Conservation (phyloP, 2,113 vertebrate genomes). For the Helogale parvula region DNA sequence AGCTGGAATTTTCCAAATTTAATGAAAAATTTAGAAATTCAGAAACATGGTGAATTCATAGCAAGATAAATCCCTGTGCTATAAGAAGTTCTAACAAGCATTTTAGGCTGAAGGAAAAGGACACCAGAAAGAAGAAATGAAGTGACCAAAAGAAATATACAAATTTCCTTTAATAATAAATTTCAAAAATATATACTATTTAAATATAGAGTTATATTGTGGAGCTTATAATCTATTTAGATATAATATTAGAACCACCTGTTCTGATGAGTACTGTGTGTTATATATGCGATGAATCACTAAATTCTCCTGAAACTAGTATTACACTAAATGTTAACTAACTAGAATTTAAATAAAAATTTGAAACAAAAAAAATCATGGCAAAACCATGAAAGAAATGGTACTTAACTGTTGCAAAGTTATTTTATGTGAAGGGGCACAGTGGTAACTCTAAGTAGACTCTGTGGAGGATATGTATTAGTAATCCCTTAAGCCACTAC, state of each 20-base stretch:
- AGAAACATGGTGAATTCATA: not conserved
- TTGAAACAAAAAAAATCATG: not conserved
- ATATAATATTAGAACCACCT: not conserved
- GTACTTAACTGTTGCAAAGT: not conserved
- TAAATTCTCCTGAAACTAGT: not conserved
- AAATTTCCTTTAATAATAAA: not conserved
- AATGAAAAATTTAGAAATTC: not conserved
- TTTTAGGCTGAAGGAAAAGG: not conserved
- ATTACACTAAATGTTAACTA: not conserved
- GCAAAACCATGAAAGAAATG: not conserved
- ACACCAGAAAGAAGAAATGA: not conserved
- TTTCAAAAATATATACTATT: not conserved
- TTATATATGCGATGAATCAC: not conserved
- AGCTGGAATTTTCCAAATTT: not conserved
- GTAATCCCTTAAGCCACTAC: not conserved
- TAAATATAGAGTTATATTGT: not conserved
- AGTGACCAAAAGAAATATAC: not conserved
- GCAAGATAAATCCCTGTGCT: not conserved
- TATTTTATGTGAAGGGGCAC: not conserved
- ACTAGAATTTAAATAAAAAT: not conserved
- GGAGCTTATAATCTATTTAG: not conserved
- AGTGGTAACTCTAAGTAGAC: not conserved
- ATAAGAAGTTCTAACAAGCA: not conserved
- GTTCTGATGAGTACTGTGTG: not conserved
- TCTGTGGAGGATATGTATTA: not conserved